Evolutionary conservation across 1,140 invertebrate genomes (phyloP).

Genomic region (Vanessa atalanta): DNA sequence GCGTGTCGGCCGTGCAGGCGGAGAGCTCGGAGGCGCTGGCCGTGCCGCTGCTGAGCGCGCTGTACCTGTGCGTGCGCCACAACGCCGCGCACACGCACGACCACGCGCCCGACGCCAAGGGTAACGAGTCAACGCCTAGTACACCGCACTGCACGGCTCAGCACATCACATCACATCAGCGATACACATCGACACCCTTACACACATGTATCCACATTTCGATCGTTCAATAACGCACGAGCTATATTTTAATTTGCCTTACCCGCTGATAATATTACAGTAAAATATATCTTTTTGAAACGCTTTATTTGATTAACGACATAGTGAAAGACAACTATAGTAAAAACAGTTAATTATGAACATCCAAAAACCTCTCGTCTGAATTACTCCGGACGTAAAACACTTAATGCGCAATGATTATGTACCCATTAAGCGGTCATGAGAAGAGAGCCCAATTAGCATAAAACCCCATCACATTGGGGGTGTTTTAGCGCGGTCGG

Average conservation of each 20-base stretch:
- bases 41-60: slow-evolving; percentile 70
- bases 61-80: slow-evolving; percentile 76
- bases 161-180: slow-evolving; percentile 14
- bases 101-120: slow-evolving; percentile 37
- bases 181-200: background rate
- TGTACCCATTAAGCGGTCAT: background rate
- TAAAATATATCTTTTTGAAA: too few species aligned
- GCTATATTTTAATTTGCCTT: slow-evolving; percentile 20
- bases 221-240: slow-evolving; percentile 14
- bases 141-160: slow-evolving; percentile 29
- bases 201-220: slow-evolving; percentile 6
- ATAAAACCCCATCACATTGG: slow-evolving; percentile 14
- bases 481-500: slow-evolving; percentile 73
- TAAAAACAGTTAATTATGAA: too few species aligned
- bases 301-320: too few species aligned
- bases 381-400: background rate
- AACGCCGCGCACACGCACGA: slow-evolving; percentile 52
- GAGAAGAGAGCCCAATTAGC: background rate
- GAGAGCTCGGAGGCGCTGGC: slow-evolving; percentile 67
- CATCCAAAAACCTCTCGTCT: too few species aligned
- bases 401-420: background rate
- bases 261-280: background rate
- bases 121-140: slow-evolving; percentile 32
- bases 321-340: too few species aligned
- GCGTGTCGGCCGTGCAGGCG: slow-evolving; percentile 71